phyloP scores from a whole-genome alignment of 92 coral and sea anemone genomes.

The Parazoanthus darwini region DNA sequence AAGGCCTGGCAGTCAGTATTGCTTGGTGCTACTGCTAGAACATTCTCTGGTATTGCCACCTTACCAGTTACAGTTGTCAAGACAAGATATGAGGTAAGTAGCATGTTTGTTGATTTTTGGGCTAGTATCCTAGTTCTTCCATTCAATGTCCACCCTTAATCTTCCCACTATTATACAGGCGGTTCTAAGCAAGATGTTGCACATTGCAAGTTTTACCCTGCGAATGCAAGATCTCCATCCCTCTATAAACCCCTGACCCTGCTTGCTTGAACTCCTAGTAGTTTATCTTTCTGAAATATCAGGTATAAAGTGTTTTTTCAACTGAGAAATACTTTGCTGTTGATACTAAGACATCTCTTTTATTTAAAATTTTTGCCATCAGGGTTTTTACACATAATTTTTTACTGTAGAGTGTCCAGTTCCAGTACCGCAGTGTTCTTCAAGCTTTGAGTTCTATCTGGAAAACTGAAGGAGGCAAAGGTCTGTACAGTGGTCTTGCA shows the following conservation, averaged over 20 bases:
- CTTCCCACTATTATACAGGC: no score
- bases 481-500: conserved; percentile 87
- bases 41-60: conserved; percentile 71
- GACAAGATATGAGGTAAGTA: conserved; percentile 85
- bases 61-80: conserved; percentile 94
- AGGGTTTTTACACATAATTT: not conserved
- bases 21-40: conserved; percentile 91
- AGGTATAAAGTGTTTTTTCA: not conserved
- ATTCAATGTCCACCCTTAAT: not conserved
- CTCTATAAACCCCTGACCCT: no score
- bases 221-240: no score
- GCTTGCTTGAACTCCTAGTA: no score
- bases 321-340: not conserved
- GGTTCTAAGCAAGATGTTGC: no score
- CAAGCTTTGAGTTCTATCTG: conserved; percentile 85
- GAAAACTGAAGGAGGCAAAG: conserved; percentile 90
- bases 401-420: conserved; percentile 81
- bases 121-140: not conserved
- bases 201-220: no score
- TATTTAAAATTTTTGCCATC: conserved; percentile 6
- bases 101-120: not conserved
- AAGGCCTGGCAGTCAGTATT: conserved; percentile 60
- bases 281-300: no score
- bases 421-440: conserved; percentile 76
- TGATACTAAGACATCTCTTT: conserved; percentile 2